These are phyloP conservation scores for Coremacera marginata DNA, from an alignment of 2,888 invertebrate species.

Conservation along the genomic window DNA sequence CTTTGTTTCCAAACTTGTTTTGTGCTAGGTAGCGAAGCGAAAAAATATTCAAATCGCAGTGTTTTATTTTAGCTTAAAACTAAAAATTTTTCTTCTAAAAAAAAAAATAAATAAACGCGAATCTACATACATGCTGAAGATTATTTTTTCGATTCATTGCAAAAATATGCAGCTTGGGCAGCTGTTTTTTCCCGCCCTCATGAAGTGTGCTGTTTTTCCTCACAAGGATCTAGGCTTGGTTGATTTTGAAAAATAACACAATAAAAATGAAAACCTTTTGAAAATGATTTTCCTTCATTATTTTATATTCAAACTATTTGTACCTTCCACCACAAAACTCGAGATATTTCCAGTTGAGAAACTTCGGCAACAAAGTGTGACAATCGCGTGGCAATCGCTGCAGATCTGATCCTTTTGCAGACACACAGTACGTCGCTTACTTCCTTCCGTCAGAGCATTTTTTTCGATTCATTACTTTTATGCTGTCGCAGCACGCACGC, in stretches of 20 bases:
- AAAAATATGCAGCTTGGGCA: conserved; percentile 7
- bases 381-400: conserved; percentile 54
- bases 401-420: conserved; percentile 42
- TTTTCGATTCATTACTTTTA: conserved; percentile 17
- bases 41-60: too few species aligned
- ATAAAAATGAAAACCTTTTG: background rate
- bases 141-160: too few species aligned
- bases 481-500: conserved; percentile 24
- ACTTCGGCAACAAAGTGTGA: conserved; percentile 50
- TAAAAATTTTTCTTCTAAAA: too few species aligned
- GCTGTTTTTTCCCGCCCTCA: conserved; percentile 10
- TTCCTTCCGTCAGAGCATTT: conserved; percentile 22
- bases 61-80: too few species aligned
- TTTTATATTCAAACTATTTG: background rate
- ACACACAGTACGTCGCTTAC: background rate
- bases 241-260: background rate
- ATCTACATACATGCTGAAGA: too few species aligned
- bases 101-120: too few species aligned
- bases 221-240: background rate
- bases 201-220: too few species aligned
- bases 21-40: too few species aligned
- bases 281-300: background rate
- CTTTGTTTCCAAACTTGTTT: too few species aligned
- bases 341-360: conserved; percentile 30
- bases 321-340: background rate